Evolutionary conservation across 2,888 invertebrate species (phyloP), one percentile per base, ranked within the genome.

Genomic region (Muscina levida): DNA sequence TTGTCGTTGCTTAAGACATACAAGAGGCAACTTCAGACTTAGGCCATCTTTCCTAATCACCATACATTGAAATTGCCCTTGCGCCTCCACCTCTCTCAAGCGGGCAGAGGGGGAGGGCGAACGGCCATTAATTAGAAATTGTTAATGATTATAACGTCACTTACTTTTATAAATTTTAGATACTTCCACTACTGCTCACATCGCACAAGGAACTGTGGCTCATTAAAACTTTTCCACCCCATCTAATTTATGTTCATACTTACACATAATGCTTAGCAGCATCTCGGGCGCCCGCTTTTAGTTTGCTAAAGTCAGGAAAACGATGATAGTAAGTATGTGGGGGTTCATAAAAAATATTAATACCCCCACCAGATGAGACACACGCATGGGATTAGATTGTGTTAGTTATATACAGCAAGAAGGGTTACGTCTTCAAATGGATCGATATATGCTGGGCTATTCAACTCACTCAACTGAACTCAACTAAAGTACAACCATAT

Each of bases 161-260:
- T 71, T 74, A 46, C 71, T 74, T 75, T 59, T 59, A 51, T 66
- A 57, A 67, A 46, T 65, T 74, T 53, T 72, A 62, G 62, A 79
- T 72, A 42, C 19, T 39, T 4, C 51, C 39, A 62, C 19, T 19
- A 56, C 53, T n/a, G 57, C 22, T 26, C 37, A 22, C n/a, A 46
- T 31, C 31, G 10, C 10, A 17, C 11, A 31, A 62, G 67, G 42
- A 42, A 62, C 15, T 56, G 72, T 46, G 67, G 56, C 72, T 68
- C 72, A 72, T 80, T 80, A 76, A 66, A 71, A 76, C 65, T 77
- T 77, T 59, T 73, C 31, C 19, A n/a, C n/a, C 13, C 44, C 11
- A 44, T 31, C 31, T 31, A 31, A 31, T 31, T 31, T 31, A 31
- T 31, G 31, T 31, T 8, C 44, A 44, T 44, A 44, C 44, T 44